A percentile compares a stretch with the other conserved stretches of the same genome.
These are phyloP conservation scores for Sympetrum striolatum DNA, from an alignment of 2,888 invertebrate species.

Conservation along the genomic window DNA sequence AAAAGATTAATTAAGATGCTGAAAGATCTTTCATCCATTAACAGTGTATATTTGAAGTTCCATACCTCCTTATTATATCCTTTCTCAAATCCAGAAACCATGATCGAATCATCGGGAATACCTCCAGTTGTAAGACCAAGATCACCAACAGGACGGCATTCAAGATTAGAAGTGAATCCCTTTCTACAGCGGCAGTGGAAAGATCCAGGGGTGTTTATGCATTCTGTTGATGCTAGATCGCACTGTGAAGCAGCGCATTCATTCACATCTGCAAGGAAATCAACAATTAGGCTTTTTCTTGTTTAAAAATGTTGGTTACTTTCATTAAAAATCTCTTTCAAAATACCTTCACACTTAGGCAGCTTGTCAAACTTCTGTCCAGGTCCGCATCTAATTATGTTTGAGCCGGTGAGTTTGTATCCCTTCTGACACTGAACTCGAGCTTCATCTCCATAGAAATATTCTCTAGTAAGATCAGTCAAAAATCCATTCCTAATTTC, in stretches of 20 bases:
- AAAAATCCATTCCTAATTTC: slow-evolving; percentile 87
- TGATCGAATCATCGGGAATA: slow-evolving; percentile 88
- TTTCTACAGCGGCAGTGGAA: slow-evolving; percentile 87
- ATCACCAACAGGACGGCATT: slow-evolving; percentile 89
- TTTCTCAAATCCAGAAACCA: slow-evolving; percentile 80
- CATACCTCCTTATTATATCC: slow-evolving; percentile 83
- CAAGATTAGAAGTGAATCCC: slow-evolving; percentile 84
- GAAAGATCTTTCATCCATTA: background rate
- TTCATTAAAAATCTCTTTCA: background rate
- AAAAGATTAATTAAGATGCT: background rate
- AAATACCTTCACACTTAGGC: slow-evolving; percentile 79
- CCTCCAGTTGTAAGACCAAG: slow-evolving; percentile 87
- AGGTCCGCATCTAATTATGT: slow-evolving; percentile 84
- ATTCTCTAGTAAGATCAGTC: slow-evolving; percentile 76
- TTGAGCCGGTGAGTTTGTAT: slow-evolving; percentile 83
- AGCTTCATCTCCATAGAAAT: slow-evolving; percentile 88
- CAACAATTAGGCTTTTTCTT: background rate
- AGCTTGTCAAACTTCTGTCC: slow-evolving; percentile 82
- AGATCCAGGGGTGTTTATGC: slow-evolving; percentile 85
- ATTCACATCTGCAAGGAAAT: slow-evolving; percentile 72
- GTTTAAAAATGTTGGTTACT: too few species aligned
- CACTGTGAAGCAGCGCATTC: slow-evolving; percentile 90
- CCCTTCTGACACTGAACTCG: slow-evolving; percentile 91
- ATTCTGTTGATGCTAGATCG: slow-evolving; percentile 88
- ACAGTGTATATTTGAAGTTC: slow-evolving; percentile 47